phyloP scores from a whole-genome alignment of 1,140 invertebrate genomes.

The Drosophila truncata region DNA sequence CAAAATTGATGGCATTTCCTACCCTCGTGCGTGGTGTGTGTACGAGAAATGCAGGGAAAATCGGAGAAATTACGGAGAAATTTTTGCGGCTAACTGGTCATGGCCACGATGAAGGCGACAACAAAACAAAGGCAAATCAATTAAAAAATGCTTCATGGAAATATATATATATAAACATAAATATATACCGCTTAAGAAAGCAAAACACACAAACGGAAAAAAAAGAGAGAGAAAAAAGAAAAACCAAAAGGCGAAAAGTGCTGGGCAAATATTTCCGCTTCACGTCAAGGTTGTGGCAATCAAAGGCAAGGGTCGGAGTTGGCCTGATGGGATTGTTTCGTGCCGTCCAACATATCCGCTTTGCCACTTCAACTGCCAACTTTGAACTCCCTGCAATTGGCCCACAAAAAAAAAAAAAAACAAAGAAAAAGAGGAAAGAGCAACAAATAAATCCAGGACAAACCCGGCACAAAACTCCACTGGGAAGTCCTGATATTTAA shows the following conservation, averaged over 20 bases:
- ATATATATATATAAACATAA: slow-evolving; percentile 6
- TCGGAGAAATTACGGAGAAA: slow-evolving; percentile 10
- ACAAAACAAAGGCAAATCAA: slow-evolving; percentile 68
- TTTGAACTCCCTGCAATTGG: slow-evolving; percentile 10
- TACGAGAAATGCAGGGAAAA: slow-evolving; percentile 28
- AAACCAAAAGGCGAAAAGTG: slow-evolving; percentile 45
- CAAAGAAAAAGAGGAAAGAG: not conserved
- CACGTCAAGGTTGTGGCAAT: slow-evolving; percentile 51
- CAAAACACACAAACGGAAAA: slow-evolving; percentile 16
- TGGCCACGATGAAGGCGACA: slow-evolving; percentile 78
- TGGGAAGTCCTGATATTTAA: not conserved
- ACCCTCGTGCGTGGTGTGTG: slow-evolving; percentile 37
- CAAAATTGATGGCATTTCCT: slow-evolving; percentile 73
- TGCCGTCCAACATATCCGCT: slow-evolving; percentile 69
- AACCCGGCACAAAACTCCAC: not conserved
- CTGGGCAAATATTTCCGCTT: slow-evolving; percentile 56
- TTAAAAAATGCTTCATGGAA: slow-evolving; percentile 66
- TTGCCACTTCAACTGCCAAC: slow-evolving; percentile 44
- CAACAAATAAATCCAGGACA: not conserved
- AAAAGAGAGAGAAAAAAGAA: slow-evolving; percentile 17
- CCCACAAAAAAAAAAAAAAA: not conserved
- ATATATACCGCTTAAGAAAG: slow-evolving; percentile 4
- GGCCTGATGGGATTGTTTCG: slow-evolving; percentile 66
- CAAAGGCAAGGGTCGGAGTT: slow-evolving; percentile 15
- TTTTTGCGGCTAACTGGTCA: slow-evolving; percentile 66